Base-by-base conservation (phyloP, 1,140 invertebrate genomes). In the Diorhabda sublineata region DNA sequence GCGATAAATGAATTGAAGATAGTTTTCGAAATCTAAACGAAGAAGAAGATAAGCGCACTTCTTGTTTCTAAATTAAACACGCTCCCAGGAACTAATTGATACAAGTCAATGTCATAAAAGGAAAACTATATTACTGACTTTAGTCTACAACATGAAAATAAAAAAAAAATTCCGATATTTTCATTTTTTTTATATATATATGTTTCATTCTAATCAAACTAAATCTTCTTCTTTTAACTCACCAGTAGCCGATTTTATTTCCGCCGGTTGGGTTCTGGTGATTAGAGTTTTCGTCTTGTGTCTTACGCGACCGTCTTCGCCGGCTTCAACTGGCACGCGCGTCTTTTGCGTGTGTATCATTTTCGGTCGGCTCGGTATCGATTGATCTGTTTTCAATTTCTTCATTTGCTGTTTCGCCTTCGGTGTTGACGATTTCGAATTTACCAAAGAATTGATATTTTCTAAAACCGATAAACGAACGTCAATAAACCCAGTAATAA, bases 331-430 rank as follows among this genome's bases (percentile, higher is more conserved):
- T 2, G 86, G 80, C 3, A 87, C 83, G 63, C 85, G 80, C 2
- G 85, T 86, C 73, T 89, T 89, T 76, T 89, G 87, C 0, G 89
- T 91, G 72, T 90, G 89, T 70, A 91, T 91, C 89, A 91, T 91
- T 73, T 88, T 87, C 0, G 89, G 89, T 57, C 89, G 80, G 2
- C 84, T 83, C 1, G 84, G 81, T 3, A 83, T 71, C 5, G 72
- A 64, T 63, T 73, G 78, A 57, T 73, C 81, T 70, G 41, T 77
- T 73, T 68, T 82, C 76, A 26, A 57, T 68, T 75, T 84, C 83
- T 69, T 85, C 81, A 79, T 61, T 82, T 57, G 52, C 26, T 26
- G 26, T 43, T 69, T 7, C 43, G 5, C 66, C 73, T 73, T 3
- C 62, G 64, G 7, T 70, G 69, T 26, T 0, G 69, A 52, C 11